Conservation (phyloP, 1,140 invertebrate species). For the Drosophila orena region DNA sequence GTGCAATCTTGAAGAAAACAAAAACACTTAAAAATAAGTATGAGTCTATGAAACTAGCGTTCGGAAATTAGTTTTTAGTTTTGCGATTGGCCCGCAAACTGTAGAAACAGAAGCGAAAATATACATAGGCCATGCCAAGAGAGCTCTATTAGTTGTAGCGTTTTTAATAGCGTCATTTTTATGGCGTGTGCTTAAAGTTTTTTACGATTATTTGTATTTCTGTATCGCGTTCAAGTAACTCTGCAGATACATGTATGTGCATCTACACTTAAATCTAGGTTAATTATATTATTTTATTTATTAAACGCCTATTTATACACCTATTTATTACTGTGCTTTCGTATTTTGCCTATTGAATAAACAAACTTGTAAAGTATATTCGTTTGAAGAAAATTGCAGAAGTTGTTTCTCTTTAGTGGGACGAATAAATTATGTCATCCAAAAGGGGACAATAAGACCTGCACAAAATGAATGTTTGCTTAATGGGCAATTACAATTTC, state of each 20-base stretch:
- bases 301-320: constrained; percentile 66
- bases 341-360: constrained; percentile 69
- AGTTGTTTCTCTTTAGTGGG: constrained; percentile 15
- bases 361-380: constrained; percentile 50
- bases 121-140: constrained; percentile 41
- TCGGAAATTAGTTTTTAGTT: constrained; percentile 77
- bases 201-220: constrained; percentile 39
- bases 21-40: constrained; percentile 34
- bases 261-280: constrained; percentile 38
- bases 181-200: constrained; percentile 49
- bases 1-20: constrained; percentile 61
- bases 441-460: background rate
- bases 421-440: background rate
- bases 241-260: constrained; percentile 1
- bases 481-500: background rate
- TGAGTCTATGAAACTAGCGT: constrained; percentile 11
- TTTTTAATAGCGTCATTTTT: constrained; percentile 52
- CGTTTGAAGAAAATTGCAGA: constrained; percentile 17
- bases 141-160: constrained; percentile 75
- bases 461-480: background rate
- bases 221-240: constrained; percentile 41
- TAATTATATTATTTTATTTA: constrained; percentile 76
- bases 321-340: constrained; percentile 68
- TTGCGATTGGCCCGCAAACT: constrained; percentile 60
- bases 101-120: constrained; percentile 11